Evolutionary conservation across 2,888 invertebrate genomes (phyloP), one percentile per base, ranked within the genome.

Genomic region (Lycophotia porphyrea): DNA sequence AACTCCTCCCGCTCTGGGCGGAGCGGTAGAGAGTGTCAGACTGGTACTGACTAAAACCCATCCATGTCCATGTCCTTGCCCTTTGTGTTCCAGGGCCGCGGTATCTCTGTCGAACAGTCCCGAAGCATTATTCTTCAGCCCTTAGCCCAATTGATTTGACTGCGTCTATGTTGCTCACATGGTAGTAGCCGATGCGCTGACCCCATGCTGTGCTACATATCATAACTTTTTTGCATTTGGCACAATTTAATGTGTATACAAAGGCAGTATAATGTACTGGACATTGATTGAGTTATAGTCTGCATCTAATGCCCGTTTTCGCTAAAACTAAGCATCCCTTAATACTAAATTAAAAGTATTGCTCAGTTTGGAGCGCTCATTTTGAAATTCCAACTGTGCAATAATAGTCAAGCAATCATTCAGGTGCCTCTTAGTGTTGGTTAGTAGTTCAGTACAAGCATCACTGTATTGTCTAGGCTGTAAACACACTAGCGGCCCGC

Each of bases 401-500:
- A n/a, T 49, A 52, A 52, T 52, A 24, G n/a, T n/a, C 9, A 52
- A 5, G 24, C 11, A 13, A 13, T 52, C 1, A n/a, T n/a, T 52
- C n/a, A 49, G 13, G 52, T 52, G 52, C n/a, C n/a, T n/a, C n/a
- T 52, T 52, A 13, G 52, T n/a, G n/a, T 52, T 13, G 34, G 34
- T 34, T 1, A 60, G 34, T 13, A 36, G 34, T 21, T 34, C 5
- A 60, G 34, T 13, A 36, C 36, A 24, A 36, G 24, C 61, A 60
- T 61, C 21, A 5, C 11, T 36, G 44, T 67, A 9, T 76, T 71
- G 44, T 93, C 87, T 93, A 98, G 97, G 98, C 98, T 90, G 99
- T 99, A 60, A 99, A 99, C 95, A 97, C 97, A 78, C 94, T 99
- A 81, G 97, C 98, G 8, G 97, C 98, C 86, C 90, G 98, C 97